Evolutionary conservation across 2,888 invertebrate species (phyloP).

Genomic region (Tenthredo mesomela): DNA sequence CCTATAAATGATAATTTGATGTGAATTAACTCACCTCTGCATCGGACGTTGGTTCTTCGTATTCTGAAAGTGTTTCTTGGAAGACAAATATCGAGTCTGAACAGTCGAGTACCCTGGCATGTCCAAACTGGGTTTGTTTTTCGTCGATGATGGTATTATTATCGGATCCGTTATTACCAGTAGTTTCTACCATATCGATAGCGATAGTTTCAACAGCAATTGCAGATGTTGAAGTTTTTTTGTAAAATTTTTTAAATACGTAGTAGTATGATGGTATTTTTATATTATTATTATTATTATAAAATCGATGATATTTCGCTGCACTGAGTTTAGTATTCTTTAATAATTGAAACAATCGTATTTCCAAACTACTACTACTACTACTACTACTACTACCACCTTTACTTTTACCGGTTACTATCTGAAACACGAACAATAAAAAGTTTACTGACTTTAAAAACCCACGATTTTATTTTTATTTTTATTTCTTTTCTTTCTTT

Average conservation of each 20-base stretch:
- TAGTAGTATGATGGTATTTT: too few relatives aligned
- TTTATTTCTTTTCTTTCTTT: neutral
- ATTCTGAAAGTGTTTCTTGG: constrained; percentile 73
- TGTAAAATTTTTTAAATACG: neutral
- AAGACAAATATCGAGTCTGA: constrained; percentile 76
- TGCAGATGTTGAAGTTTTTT: neutral
- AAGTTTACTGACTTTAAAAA: neutral
- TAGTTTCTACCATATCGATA: constrained; percentile 56
- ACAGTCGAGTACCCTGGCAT: constrained; percentile 70
- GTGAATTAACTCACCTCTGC: constrained; percentile 68
- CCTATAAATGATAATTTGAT: too few relatives aligned
- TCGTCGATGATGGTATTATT: constrained; percentile 59
- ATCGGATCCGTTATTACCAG: constrained; percentile 47
- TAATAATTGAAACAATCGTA: neutral
- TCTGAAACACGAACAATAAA: neutral
- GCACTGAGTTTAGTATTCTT: neutral
- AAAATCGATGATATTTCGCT: neutral
- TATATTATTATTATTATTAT: neutral
- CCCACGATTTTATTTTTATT: neutral
- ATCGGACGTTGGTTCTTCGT: constrained; percentile 73
- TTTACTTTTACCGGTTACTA: neutral
- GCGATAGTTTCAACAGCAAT: constrained; percentile 53
- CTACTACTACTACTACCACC: too few relatives aligned
- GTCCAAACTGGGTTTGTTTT: constrained; percentile 75
- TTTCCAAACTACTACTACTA: neutral